Percentiles rank a stretch among this genome's conserved stretches.
Conservation (phyloP, 2,888 invertebrate species). For the Conops quadrifasciatus region DNA sequence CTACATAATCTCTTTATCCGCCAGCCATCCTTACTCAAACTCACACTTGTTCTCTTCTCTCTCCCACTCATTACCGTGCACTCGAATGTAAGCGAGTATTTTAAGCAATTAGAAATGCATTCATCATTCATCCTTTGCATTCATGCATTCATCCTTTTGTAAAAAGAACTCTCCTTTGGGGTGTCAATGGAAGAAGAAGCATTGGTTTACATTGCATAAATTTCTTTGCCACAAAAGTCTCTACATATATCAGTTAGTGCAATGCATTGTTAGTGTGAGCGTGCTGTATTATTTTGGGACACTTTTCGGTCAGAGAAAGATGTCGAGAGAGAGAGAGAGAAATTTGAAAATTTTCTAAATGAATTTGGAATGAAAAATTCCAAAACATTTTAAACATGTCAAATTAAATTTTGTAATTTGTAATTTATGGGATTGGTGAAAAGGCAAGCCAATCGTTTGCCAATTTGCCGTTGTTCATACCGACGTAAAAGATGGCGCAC, state of each 20-base stretch:
- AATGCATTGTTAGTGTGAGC: background rate
- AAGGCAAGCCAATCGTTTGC: no score
- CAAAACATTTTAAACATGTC: background rate
- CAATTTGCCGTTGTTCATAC: no score
- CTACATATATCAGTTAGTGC: background rate
- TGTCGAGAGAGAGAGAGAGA: background rate
- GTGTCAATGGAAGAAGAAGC: slow-evolving; percentile 14
- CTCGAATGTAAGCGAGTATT: no score
- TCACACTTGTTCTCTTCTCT: background rate
- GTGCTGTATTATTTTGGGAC: slow-evolving; percentile 1
- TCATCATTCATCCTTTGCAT: no score
- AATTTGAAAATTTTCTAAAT: background rate
- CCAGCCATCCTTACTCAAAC: background rate
- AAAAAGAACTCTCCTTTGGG: slow-evolving; percentile 7
- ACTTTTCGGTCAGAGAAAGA: background rate
- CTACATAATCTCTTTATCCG: background rate
- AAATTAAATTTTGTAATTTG: no score
- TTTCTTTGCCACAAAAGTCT: background rate
- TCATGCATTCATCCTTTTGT: background rate
- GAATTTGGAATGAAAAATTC: background rate
- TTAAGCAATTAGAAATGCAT: no score
- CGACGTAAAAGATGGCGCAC: no score
- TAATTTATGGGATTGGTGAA: no score
- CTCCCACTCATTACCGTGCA: background rate
- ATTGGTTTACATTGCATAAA: slow-evolving; percentile 10